Base-by-base conservation (phyloP, 1,140 invertebrate species). In the Aphelenchoides besseyi region DNA sequence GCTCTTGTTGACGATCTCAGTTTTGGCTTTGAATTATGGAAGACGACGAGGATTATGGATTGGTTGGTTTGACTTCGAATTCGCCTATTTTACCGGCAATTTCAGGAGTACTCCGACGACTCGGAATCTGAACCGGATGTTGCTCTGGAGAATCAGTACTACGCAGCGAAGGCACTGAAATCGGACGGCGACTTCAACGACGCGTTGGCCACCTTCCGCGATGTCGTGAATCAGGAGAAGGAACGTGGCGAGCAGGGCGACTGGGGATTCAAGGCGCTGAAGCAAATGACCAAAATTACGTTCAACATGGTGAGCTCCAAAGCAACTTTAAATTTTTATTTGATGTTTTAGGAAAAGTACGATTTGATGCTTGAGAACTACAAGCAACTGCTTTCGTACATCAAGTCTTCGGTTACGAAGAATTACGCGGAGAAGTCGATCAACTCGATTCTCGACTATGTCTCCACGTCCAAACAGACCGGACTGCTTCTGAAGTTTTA, bases 251-350 rank as follows among this genome's bases (percentile, higher is more conserved):
- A 98, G 77, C 98, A 98, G 87, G 96, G 96, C 57, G 97, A 99
- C 89, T 99, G 96, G 96, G 97, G 97, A 0, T 99, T 99, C 83
- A 98, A 98, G 88, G 96, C 97, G n/a, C 88, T 99, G 0, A 99
- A 99, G 86, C 97, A 99, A 86, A 99, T 99, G 95, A 97, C 99
- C 54, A 99, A 99, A 89, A 98, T 99, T 66, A 97, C 98, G 86
- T 99, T 98, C 86, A 94, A 93, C 89, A 86, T 98, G 89, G 94
- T 95, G 87, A 80, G 87, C 80, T 52, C 29, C 8, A 0, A 18
- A 59, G 28, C 32, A 30, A 64, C 61, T 35, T 9, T 57, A 35
- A 72, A 74, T 75, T 82, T 80, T 74, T 77, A 79, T 28, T 26
- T 67, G 48, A 18, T 55, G 69, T 88, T 88, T 32, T 82, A 96